A percentile compares a stretch with the other conserved stretches of the same genome.
These are phyloP conservation scores for Drosophila barbarae DNA, from an alignment of 2,888 invertebrate species.

Conservation along the genomic window DNA sequence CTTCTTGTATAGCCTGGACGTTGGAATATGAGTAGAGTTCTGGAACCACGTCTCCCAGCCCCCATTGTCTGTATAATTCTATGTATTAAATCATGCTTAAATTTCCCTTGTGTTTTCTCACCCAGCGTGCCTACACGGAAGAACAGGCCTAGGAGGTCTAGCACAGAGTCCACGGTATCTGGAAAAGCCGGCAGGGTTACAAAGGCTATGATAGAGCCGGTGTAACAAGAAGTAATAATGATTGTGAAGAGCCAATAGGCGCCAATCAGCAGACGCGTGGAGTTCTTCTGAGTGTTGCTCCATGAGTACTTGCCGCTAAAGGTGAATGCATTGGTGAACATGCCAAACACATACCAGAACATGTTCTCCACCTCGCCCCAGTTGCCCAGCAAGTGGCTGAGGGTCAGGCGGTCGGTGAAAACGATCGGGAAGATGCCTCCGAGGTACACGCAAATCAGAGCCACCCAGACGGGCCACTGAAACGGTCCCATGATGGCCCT, in stretches of 20 bases:
- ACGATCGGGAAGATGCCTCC: slow-evolving; percentile 87
- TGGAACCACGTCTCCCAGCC: slow-evolving; percentile 89
- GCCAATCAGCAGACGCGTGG: slow-evolving; percentile 87
- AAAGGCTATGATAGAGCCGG: slow-evolving; percentile 91
- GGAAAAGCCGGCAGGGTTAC: slow-evolving; percentile 89
- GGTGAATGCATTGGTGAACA: slow-evolving; percentile 90
- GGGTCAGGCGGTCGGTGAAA: slow-evolving; percentile 86
- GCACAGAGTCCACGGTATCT: slow-evolving; percentile 85
- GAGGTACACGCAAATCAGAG: slow-evolving; percentile 85
- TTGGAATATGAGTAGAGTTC: slow-evolving; percentile 84
- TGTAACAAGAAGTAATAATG: slow-evolving; percentile 90
- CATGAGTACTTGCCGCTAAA: slow-evolving; percentile 86
- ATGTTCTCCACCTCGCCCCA: slow-evolving; percentile 89
- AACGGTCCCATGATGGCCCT: slow-evolving; percentile 91
- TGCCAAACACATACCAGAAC: slow-evolving; percentile 93
- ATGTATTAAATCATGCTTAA: background rate
- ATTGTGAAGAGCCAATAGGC: slow-evolving; percentile 91
- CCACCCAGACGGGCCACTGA: slow-evolving; percentile 89
- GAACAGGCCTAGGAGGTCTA: slow-evolving; percentile 84
- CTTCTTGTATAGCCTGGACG: slow-evolving; percentile 83
- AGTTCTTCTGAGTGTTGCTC: slow-evolving; percentile 85
- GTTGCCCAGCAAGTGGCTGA: slow-evolving; percentile 84
- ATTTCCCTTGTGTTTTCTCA: slow-evolving; percentile 69
- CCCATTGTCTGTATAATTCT: slow-evolving; percentile 82
- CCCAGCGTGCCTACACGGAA: slow-evolving; percentile 87